Conservation (phyloP, 2,113 vertebrate genomes). For the Anoura caudifer region DNA sequence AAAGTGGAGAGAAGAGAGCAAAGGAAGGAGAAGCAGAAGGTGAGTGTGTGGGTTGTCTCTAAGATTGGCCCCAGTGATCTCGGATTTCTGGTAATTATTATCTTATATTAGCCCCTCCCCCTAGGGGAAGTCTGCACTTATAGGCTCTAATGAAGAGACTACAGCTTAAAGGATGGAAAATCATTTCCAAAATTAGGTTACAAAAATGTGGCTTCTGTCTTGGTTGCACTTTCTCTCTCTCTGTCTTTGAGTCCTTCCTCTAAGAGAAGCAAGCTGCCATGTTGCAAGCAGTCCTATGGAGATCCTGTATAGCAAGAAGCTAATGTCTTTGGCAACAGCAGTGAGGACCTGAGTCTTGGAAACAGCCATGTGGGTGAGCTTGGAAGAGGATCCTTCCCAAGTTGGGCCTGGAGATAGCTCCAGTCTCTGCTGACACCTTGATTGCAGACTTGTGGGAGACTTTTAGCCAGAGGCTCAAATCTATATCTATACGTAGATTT, state of each 20-base stretch:
- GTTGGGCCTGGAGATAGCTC: not conserved
- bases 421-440: not conserved
- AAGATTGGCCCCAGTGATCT: not conserved
- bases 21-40: not conserved
- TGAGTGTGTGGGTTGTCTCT: not conserved
- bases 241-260: not conserved
- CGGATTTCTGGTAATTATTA: not conserved
- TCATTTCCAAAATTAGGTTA: not conserved
- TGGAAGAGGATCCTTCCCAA: not conserved
- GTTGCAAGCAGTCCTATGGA: rapidly evolving
- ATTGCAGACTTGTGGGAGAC: not conserved
- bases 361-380: not conserved
- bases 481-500: not conserved
- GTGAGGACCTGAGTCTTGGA: not conserved
- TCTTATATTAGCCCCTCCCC: rapidly evolving
- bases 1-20: not conserved
- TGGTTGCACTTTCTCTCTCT: not conserved
- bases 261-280: not conserved
- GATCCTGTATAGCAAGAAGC: not conserved
- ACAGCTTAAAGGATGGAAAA: not conserved
- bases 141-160: not conserved
- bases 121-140: not conserved
- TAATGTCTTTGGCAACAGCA: not conserved
- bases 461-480: not conserved
- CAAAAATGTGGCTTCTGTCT: not conserved